phyloP scores from a whole-genome alignment of 2,797 vertebrate species.

The Sebastes melanostomus region DNA sequence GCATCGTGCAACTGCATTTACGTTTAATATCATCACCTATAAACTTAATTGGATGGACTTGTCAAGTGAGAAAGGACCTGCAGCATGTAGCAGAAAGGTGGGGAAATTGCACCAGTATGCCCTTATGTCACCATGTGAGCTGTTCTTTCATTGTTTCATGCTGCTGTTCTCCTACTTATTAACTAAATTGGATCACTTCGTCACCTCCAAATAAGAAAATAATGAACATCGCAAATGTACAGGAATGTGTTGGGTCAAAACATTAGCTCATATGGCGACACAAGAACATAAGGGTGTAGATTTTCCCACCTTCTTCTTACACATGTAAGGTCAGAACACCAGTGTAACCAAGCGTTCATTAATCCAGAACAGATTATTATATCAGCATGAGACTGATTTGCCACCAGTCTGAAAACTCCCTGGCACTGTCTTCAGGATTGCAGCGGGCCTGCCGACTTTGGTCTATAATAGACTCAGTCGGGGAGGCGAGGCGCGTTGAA shows the following conservation, averaged over 20 bases:
- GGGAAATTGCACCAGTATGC: too few species aligned
- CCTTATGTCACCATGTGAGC: too few species aligned
- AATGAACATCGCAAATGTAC: background rate
- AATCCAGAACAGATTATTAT: constrained; percentile 16
- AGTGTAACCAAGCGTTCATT: background rate
- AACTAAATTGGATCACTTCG: background rate
- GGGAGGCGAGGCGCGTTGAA: constrained; percentile 36
- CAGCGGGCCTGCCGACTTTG: background rate
- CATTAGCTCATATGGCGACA: background rate
- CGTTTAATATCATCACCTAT: background rate
- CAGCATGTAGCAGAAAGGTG: too few species aligned
- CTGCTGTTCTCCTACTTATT: background rate
- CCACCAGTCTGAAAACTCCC: constrained; percentile 22
- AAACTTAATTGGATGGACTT: background rate
- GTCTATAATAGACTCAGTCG: constrained; percentile 32
- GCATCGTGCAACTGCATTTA: background rate
- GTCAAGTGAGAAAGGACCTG: too few species aligned
- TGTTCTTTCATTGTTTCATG: background rate
- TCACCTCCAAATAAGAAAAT: background rate
- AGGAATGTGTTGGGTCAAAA: background rate
- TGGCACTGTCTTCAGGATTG: constrained; percentile 10
- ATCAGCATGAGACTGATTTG: constrained; percentile 18
- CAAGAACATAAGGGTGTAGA: background rate
- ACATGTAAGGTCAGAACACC: background rate
- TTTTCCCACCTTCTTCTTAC: background rate